phyloP scores from a whole-genome alignment of 2,113 vertebrate species.

The Oncorhynchus gorbuscha region DNA sequence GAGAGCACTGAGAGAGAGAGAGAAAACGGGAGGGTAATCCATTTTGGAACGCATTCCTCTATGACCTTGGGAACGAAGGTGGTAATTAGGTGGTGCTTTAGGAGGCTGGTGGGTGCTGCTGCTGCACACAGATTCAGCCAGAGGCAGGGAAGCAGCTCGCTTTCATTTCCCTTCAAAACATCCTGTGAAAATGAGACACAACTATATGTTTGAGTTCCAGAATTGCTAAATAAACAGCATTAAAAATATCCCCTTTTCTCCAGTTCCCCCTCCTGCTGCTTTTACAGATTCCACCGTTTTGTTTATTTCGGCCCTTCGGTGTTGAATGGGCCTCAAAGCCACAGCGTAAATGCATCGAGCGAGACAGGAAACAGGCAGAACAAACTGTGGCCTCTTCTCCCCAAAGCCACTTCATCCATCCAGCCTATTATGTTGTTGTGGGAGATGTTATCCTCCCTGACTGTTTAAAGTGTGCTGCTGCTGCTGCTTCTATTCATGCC shows the following conservation, averaged over 20 bases:
- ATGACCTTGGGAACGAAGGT: slow-evolving; percentile 63
- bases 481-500: slow-evolving; percentile 7
- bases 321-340: slow-evolving; percentile 63
- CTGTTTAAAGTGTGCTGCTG: not conserved
- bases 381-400: slow-evolving; percentile 51
- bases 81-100: slow-evolving; percentile 70
- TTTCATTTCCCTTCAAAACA: slow-evolving; percentile 46
- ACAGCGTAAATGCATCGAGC: slow-evolving; percentile 52
- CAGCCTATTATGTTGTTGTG: not conserved
- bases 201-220: slow-evolving; percentile 62
- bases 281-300: slow-evolving; percentile 55
- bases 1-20: slow-evolving; percentile 25
- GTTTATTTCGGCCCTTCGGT: slow-evolving; percentile 58
- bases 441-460: slow-evolving; percentile 38
- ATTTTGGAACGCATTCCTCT: slow-evolving; percentile 68
- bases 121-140: slow-evolving; percentile 36
- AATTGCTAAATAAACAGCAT: slow-evolving; percentile 57
- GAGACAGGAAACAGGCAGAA: slow-evolving; percentile 60
- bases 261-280: slow-evolving; percentile 27
- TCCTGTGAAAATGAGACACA: slow-evolving; percentile 41
- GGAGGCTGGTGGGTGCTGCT: slow-evolving; percentile 24
- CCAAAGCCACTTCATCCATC: not conserved
- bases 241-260: slow-evolving; percentile 52
- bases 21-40: slow-evolving; percentile 61
- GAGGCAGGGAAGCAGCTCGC: slow-evolving; percentile 10